These are phyloP conservation scores for Stichopus chloronotus DNA, from an alignment of 35 echinoderm and acorn worm genomes.

Conservation along the genomic window DNA sequence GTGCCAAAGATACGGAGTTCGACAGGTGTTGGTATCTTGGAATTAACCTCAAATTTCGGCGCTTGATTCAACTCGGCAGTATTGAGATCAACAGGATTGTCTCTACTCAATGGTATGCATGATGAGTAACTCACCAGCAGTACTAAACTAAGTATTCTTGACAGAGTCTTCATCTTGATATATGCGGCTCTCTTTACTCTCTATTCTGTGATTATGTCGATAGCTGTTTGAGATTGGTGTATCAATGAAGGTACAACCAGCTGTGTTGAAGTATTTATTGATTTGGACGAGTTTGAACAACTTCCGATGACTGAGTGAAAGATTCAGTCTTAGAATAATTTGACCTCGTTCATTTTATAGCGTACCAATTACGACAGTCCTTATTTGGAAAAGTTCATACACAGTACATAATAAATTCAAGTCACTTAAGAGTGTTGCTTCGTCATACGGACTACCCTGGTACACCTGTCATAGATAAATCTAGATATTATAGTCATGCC, in stretches of 20 bases:
- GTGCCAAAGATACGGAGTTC: conserved; percentile 43
- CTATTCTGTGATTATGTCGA: not conserved
- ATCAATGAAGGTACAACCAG: not conserved
- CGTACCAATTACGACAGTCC: not conserved
- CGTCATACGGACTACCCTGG: not conserved
- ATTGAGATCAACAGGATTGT: not conserved
- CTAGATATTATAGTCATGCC: not conserved
- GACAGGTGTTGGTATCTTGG: not conserved
- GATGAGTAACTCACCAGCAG: not conserved
- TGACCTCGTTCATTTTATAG: not conserved
- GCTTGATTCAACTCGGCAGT: not conserved
- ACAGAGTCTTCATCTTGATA: conserved; percentile 11
- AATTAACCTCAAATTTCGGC: not conserved
- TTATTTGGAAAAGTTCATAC: not conserved
- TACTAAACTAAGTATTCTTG: too few species aligned
- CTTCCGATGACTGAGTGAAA: not conserved
- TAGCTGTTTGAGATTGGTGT: not conserved
- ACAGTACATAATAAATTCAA: not conserved
- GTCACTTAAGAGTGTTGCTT: not conserved
- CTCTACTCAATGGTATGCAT: not conserved
- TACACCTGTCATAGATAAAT: not conserved
- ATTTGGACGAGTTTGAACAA: not conserved
- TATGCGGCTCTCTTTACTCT: not conserved
- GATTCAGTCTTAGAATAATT: not conserved
- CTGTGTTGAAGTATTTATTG: not conserved